These are phyloP conservation scores for Auanema freiburgensis DNA, from an alignment of 2,888 invertebrate species.

Conservation along the genomic window DNA sequence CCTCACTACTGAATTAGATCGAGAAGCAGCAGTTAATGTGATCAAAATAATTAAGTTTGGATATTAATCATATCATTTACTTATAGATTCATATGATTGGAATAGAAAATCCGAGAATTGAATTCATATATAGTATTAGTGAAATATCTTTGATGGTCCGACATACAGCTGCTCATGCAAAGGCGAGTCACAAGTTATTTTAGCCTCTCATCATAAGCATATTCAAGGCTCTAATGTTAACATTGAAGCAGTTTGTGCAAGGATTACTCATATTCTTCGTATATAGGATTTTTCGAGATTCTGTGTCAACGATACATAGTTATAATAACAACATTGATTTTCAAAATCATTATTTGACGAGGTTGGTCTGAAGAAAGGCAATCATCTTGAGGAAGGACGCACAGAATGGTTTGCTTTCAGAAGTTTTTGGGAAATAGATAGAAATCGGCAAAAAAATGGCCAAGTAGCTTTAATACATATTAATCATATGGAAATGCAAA, in stretches of 20 bases:
- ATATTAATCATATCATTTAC: slow-evolving; percentile 1
- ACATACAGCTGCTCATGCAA: slow-evolving; percentile 32
- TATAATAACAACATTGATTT: slow-evolving; percentile 56
- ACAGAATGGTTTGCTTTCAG: slow-evolving; percentile 22
- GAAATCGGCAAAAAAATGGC: slow-evolving; percentile 29
- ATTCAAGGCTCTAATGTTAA: slow-evolving; percentile 33
- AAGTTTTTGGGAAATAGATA: slow-evolving; percentile 58
- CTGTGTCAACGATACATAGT: slow-evolving; percentile 45
- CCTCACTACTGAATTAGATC: slow-evolving; percentile 42
- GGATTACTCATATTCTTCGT: slow-evolving; percentile 51
- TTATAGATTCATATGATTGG: slow-evolving; percentile 52
- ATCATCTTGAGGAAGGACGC: neutral
- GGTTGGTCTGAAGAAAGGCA: slow-evolving; percentile 13
- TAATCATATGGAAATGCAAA: slow-evolving; percentile 32
- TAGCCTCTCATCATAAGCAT: neutral
- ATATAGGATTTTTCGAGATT: slow-evolving; percentile 53
- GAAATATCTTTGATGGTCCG: slow-evolving; percentile 49
- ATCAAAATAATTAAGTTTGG: slow-evolving; percentile 5
- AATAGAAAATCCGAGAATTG: slow-evolving; percentile 48
- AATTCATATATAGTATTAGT: slow-evolving; percentile 42
- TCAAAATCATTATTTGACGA: slow-evolving; percentile 50
- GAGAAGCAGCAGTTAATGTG: slow-evolving; percentile 49
- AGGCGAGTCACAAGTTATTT: slow-evolving; percentile 22
- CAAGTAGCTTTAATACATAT: slow-evolving; percentile 32
- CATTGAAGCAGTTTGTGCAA: slow-evolving; percentile 44